A percentile compares a stretch with the other conserved stretches of the same genome.
Evolutionary conservation across 2,797 vertebrate genomes (phyloP).

Genomic region (Pachyuromys duprasi): DNA sequence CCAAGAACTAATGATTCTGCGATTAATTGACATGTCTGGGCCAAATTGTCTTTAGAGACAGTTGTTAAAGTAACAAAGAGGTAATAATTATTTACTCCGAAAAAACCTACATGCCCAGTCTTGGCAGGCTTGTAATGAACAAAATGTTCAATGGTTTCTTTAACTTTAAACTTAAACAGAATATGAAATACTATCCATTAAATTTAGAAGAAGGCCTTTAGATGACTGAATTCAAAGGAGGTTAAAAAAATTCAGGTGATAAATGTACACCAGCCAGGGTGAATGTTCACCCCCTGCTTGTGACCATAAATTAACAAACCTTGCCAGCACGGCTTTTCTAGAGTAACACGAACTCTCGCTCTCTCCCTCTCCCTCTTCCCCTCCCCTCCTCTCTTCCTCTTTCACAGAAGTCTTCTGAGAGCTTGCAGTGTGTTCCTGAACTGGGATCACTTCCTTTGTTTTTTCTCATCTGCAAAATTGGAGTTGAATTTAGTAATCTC

Average conservation of each 20-base stretch:
- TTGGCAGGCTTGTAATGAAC: slow-evolving; percentile 71
- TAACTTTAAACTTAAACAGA: slow-evolving; percentile 66
- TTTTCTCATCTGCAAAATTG: neutral
- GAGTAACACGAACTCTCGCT: neutral
- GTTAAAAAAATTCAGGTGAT: neutral
- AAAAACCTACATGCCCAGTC: slow-evolving; percentile 68
- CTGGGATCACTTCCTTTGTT: neutral
- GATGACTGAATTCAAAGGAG: slow-evolving; percentile 21
- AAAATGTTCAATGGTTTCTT: slow-evolving; percentile 71
- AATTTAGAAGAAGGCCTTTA: slow-evolving; percentile 23
- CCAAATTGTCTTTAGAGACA: slow-evolving; percentile 82
- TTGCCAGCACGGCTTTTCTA: slow-evolving; percentile 42
- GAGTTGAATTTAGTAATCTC: neutral
- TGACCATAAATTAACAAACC: neutral
- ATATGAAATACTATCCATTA: slow-evolving; percentile 53
- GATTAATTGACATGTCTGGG: slow-evolving; percentile 86
- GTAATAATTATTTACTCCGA: slow-evolving; percentile 81
- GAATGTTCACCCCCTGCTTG: neutral
- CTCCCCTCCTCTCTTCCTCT: neutral
- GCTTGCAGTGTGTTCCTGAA: neutral
- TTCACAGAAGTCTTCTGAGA: neutral
- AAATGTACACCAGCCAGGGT: neutral
- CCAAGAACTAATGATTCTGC: slow-evolving; percentile 86
- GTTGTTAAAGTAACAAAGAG: slow-evolving; percentile 78
- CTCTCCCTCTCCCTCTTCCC: no score